Evolutionary conservation across 2,113 vertebrate species (phyloP).

Genomic region (Lagopus muta): DNA sequence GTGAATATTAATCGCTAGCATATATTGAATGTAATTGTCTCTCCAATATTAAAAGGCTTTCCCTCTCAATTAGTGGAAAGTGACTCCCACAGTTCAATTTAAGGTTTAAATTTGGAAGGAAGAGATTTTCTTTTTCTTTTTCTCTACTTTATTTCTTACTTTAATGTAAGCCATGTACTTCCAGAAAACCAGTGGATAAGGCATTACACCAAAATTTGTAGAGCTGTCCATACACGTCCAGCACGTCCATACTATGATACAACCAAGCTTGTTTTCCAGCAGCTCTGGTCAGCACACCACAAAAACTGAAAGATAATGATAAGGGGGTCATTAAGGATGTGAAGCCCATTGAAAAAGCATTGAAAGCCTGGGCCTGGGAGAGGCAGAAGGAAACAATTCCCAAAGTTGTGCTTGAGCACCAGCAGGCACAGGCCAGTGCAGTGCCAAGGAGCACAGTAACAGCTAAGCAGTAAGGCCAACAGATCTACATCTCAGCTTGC

Average conservation of each 20-base stretch:
- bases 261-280: not conserved
- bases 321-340: fast-evolving
- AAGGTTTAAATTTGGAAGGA: conserved; percentile 37
- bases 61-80: conserved; percentile 7
- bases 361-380: not conserved
- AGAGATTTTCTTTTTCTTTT: not conserved
- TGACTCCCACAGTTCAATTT: conserved; percentile 28
- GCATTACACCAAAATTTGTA: not conserved
- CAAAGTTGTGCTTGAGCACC: not conserved
- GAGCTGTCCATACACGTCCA: not conserved
- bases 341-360: not conserved
- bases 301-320: not conserved
- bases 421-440: not conserved
- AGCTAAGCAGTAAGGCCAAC: not conserved
- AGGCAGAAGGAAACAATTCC: not conserved
- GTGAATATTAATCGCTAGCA: not conserved
- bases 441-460: not conserved
- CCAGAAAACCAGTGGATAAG: not conserved
- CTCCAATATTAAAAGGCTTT: conserved; percentile 32
- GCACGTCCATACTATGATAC: not conserved
- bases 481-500: not conserved
- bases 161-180: not conserved
- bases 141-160: not conserved
- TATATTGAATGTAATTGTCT: not conserved
- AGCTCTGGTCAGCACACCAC: not conserved